Percentiles rank a stretch among this genome's conserved stretches.
These are phyloP conservation scores for Drosophila novamexicana DNA, from an alignment of 1,140 invertebrate species.

Conservation along the genomic window DNA sequence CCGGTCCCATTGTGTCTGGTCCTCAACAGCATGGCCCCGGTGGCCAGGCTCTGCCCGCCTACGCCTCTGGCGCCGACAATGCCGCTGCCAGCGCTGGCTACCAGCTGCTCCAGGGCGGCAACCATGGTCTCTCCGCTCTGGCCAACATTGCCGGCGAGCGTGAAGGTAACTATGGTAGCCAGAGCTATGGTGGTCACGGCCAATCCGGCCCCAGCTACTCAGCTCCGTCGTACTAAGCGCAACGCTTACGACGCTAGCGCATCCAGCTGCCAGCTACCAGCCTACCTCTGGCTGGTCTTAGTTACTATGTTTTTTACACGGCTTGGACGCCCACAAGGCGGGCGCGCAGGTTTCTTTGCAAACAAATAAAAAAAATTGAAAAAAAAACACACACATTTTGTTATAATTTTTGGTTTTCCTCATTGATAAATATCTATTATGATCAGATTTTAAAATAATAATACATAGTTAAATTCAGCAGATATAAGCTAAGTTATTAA, in stretches of 20 bases:
- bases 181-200: constrained; percentile 49
- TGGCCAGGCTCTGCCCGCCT: constrained; percentile 62
- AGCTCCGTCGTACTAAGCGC: constrained; percentile 56
- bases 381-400: constrained; percentile 18
- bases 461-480: too few species aligned
- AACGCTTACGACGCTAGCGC: constrained; percentile 18
- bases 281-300: constrained; percentile 45
- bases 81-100: constrained; percentile 75
- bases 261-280: constrained; percentile 37
- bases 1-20: constrained; percentile 56
- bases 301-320: constrained; percentile 61
- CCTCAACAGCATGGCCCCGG: constrained; percentile 46
- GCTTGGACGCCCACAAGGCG: constrained; percentile 53
- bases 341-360: constrained; percentile 65
- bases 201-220: constrained; percentile 54
- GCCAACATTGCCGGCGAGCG: constrained; percentile 71
- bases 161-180: constrained; percentile 55
- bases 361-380: constrained; percentile 75
- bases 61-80: constrained; percentile 67
- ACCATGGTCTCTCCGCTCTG: constrained; percentile 74
- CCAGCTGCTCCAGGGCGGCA: constrained; percentile 75
- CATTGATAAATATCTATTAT: background rate
- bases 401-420: background rate
- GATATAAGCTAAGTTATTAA: too few species aligned
- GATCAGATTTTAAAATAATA: background rate